A percentile compares a stretch with the other conserved stretches of the same genome.
These are phyloP conservation scores for Nerophis lumbriciformis DNA, from an alignment of 2,113 vertebrate genomes.

Conservation along the genomic window DNA sequence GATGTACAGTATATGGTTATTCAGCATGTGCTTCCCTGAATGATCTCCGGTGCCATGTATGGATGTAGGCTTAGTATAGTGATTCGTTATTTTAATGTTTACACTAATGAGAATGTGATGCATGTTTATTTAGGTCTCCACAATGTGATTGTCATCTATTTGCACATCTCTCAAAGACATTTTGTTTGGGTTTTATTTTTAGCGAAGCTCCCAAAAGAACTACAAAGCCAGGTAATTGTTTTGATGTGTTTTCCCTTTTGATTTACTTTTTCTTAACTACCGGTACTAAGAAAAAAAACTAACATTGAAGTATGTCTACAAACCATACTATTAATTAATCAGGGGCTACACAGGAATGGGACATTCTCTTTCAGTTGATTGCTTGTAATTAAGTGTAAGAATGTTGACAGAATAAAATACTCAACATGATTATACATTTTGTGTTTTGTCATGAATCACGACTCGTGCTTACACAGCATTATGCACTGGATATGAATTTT, in stretches of 20 bases:
- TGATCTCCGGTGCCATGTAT: conserved; percentile 33
- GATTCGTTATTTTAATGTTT: conserved; percentile 27
- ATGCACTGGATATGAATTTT: too few species aligned
- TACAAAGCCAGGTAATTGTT: conserved; percentile 36
- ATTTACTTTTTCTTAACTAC: conserved; percentile 5
- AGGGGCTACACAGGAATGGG: too few species aligned
- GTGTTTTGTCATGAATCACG: too few species aligned
- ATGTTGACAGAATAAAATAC: too few species aligned
- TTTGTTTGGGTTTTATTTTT: conserved; percentile 17
- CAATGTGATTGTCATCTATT: conserved; percentile 25
- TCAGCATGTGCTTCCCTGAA: conserved; percentile 15
- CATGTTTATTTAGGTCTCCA: conserved; percentile 23
- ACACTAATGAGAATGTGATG: conserved; percentile 25
- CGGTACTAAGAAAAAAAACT: conserved; percentile 1
- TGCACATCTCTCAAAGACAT: conserved; percentile 51
- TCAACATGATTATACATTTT: too few species aligned
- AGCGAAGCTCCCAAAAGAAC: conserved; percentile 35
- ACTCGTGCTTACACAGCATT: too few species aligned
- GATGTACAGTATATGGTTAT: background rate
- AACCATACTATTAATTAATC: too few species aligned
- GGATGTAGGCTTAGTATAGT: conserved; percentile 1
- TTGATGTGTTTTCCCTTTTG: conserved; percentile 1
- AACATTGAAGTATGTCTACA: background rate
- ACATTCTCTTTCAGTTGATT: too few species aligned
- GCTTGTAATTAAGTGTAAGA: too few species aligned